Percentiles rank a stretch among this genome's conserved stretches.
These are phyloP conservation scores for Drosophila cardini DNA, from an alignment of 1,140 invertebrate species.

Conservation along the genomic window DNA sequence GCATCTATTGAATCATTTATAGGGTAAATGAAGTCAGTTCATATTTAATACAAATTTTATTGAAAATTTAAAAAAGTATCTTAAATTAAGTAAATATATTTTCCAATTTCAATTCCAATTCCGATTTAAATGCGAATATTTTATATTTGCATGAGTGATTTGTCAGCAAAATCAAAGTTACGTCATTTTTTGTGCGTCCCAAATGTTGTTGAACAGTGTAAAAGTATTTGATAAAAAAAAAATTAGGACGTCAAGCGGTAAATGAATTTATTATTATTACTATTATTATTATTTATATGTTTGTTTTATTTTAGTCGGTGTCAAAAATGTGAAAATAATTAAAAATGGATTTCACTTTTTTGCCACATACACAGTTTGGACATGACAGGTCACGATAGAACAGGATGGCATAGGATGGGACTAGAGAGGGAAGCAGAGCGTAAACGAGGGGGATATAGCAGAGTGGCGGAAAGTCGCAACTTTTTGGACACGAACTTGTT, in stretches of 20 bases:
- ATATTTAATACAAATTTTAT: too few species aligned
- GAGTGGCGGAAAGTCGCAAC: slow-evolving; percentile 42
- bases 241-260: slow-evolving; percentile 22
- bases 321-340: slow-evolving; percentile 58
- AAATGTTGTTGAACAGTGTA: slow-evolving; percentile 13
- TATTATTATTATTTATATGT: slow-evolving; percentile 9
- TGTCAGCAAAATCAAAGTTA: neutral
- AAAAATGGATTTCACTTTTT: slow-evolving; percentile 53
- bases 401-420: neutral
- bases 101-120: too few species aligned
- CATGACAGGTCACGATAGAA: slow-evolving; percentile 22
- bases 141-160: neutral
- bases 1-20: too few species aligned
- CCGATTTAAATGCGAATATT: neutral
- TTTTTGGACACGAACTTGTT: slow-evolving; percentile 55
- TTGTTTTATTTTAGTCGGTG: slow-evolving; percentile 25
- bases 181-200: neutral
- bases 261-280: slow-evolving; percentile 31
- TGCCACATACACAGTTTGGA: slow-evolving; percentile 37
- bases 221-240: slow-evolving; percentile 5
- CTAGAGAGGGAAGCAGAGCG: neutral
- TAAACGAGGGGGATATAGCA: slow-evolving; percentile 39
- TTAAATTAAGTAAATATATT: too few species aligned
- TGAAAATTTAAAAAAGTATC: too few species aligned
- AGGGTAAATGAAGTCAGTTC: too few species aligned